phyloP scores from a whole-genome alignment of 2,888 invertebrate genomes.

The Dolomedes plantarius region DNA sequence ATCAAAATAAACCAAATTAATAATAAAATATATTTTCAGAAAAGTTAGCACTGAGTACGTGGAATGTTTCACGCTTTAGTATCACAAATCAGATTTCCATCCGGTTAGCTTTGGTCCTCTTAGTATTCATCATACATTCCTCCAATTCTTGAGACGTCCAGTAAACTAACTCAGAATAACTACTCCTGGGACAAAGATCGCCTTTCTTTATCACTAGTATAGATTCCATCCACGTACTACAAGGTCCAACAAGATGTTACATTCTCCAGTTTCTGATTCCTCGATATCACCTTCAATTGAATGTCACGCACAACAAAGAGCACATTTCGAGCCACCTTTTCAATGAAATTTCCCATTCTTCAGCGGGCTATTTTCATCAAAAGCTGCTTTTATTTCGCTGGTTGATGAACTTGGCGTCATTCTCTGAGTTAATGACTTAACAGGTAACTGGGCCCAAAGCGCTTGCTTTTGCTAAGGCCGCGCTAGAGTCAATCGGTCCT shows the following conservation, averaged over 20 bases:
- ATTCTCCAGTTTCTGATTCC: background rate
- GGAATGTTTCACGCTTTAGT: too few species aligned
- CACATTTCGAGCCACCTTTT: background rate
- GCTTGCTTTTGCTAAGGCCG: background rate
- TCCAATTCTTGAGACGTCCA: too few species aligned
- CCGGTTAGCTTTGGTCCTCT: too few species aligned
- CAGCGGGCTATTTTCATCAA: background rate
- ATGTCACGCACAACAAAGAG: background rate
- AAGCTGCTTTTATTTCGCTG: background rate
- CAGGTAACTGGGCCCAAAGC: background rate
- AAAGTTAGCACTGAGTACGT: too few species aligned
- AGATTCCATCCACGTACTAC: background rate
- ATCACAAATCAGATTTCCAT: too few species aligned
- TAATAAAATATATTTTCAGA: too few species aligned
- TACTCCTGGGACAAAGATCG: background rate
- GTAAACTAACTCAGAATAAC: too few species aligned
- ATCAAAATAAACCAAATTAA: too few species aligned
- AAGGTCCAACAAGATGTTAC: background rate
- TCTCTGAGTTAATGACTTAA: constrained; percentile 7
- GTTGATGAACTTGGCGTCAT: constrained; percentile 7
- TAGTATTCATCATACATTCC: too few species aligned
- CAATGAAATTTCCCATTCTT: background rate
- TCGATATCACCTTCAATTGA: background rate
- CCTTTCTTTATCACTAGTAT: background rate
- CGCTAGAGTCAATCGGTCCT: background rate